phyloP scores from a whole-genome alignment of 2,113 vertebrate species.

The Sapayoa aenigma region DNA sequence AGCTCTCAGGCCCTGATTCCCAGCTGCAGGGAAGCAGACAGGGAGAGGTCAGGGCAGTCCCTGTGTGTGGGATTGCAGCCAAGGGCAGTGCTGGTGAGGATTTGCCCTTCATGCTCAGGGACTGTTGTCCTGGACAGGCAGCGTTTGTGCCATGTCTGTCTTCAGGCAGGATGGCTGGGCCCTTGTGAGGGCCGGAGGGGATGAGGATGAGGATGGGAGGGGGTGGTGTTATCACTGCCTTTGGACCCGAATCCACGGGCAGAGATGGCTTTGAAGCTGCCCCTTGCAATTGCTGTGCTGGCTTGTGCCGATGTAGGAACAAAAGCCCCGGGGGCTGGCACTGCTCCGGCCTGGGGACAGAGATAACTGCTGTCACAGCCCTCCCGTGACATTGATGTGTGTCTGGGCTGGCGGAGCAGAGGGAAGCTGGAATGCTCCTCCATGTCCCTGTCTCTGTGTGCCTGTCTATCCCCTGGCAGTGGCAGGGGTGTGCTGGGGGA shows the following conservation, averaged over 20 bases:
- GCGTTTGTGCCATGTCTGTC: not conserved
- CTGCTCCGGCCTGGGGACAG: not conserved
- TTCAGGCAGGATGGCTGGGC: not conserved
- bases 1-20: not conserved
- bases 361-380: not conserved
- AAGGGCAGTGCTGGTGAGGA: not conserved
- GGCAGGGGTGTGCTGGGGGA: not conserved
- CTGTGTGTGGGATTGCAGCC: not conserved
- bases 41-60: rapidly evolving
- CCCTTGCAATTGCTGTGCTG: not conserved
- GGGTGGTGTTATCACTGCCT: not conserved
- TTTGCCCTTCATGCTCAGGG: not conserved
- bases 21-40: not conserved
- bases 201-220: not conserved
- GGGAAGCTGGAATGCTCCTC: not conserved
- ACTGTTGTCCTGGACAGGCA: not conserved
- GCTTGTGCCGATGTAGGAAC: not conserved
- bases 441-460: rapidly evolving
- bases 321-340: not conserved
- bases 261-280: not conserved
- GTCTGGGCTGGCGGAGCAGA: not conserved
- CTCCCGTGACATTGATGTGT: not conserved
- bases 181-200: not conserved
- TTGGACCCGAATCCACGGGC: rapidly evolving
- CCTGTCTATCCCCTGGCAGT: not conserved